phyloP scores from a whole-genome alignment of 37 sponge, comb jelly and placozoan species.

The Cliona cf. orientalis region DNA sequence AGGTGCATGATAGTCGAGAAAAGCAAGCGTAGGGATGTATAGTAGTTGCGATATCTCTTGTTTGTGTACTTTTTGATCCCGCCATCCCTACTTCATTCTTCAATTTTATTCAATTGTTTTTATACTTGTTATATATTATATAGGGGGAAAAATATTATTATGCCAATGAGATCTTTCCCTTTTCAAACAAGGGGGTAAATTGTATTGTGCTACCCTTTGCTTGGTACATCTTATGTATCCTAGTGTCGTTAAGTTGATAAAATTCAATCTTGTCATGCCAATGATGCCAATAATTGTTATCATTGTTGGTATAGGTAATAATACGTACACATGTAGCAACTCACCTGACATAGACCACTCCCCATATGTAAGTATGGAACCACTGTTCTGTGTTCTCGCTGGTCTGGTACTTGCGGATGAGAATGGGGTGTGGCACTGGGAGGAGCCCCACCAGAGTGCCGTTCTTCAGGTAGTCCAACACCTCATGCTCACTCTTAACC shows the following conservation, averaged over 20 bases:
- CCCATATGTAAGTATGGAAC: slow-evolving; percentile 98
- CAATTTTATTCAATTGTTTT: too few species aligned
- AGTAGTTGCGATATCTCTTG: too few species aligned
- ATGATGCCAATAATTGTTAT: background rate
- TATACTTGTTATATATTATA: too few species aligned
- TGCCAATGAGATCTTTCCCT: too few species aligned
- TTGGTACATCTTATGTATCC: background rate
- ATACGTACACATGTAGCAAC: background rate
- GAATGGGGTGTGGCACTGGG: slow-evolving; percentile 96
- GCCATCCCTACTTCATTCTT: too few species aligned
- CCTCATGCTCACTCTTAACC: slow-evolving; percentile 84
- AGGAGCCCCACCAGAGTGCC: slow-evolving; percentile 96
- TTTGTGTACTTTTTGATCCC: too few species aligned
- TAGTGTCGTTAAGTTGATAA: background rate
- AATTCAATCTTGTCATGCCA: background rate
- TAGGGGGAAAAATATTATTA: too few species aligned
- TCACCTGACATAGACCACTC: slow-evolving; percentile 91
- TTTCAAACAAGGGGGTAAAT: too few species aligned
- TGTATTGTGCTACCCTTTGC: too few species aligned
- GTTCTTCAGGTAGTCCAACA: slow-evolving; percentile 91
- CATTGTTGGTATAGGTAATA: background rate
- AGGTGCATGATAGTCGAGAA: too few species aligned
- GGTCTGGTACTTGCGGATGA: slow-evolving; percentile 96
- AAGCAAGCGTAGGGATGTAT: too few species aligned
- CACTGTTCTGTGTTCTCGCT: slow-evolving; percentile 86